phyloP scores from a whole-genome alignment of 2,888 invertebrate species.

The Nephrocerus scutellatus region DNA sequence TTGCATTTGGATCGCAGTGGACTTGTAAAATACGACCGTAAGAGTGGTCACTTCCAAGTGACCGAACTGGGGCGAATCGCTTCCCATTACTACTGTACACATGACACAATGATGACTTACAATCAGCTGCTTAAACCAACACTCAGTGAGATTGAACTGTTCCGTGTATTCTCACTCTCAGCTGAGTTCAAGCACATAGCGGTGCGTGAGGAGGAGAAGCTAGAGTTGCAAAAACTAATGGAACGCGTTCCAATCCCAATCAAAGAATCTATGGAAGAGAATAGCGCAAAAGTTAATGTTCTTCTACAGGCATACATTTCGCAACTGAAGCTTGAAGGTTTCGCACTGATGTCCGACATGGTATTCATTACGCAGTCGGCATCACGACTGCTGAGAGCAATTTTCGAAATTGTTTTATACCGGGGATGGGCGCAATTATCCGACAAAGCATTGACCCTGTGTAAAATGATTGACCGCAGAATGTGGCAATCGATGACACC shows the following conservation, averaged over 20 bases:
- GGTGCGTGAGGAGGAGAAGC: conserved; percentile 92
- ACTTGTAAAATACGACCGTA: conserved; percentile 91
- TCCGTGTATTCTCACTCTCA: conserved; percentile 96
- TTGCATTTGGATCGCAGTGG: conserved; percentile 85
- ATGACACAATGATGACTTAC: conserved; percentile 94
- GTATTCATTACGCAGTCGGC: conserved; percentile 98
- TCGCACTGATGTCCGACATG: conserved; percentile 99
- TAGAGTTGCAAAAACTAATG: conserved; percentile 87
- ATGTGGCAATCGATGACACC: conserved; percentile 99
- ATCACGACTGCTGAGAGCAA: conserved; percentile 86
- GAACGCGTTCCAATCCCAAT: conserved; percentile 96
- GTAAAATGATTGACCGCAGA: conserved; percentile 97
- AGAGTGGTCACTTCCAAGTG: conserved; percentile 78
- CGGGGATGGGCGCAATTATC: conserved; percentile 96
- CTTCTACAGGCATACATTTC: conserved; percentile 96
- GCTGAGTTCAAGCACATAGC: conserved; percentile 91
- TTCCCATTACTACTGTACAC: conserved; percentile 96
- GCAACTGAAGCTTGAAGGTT: conserved; percentile 94
- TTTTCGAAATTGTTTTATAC: conserved; percentile 91
- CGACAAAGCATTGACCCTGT: conserved; percentile 89
- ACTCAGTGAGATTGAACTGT: conserved; percentile 93
- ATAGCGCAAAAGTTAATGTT: conserved; percentile 90
- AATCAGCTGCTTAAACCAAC: conserved; percentile 95
- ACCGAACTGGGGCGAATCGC: conserved; percentile 96
- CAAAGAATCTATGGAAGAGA: conserved; percentile 97